Percentiles rank a stretch among this genome's conserved stretches.
phyloP scores from a whole-genome alignment of 2,888 invertebrate genomes.

The Cerastis leucographa region DNA sequence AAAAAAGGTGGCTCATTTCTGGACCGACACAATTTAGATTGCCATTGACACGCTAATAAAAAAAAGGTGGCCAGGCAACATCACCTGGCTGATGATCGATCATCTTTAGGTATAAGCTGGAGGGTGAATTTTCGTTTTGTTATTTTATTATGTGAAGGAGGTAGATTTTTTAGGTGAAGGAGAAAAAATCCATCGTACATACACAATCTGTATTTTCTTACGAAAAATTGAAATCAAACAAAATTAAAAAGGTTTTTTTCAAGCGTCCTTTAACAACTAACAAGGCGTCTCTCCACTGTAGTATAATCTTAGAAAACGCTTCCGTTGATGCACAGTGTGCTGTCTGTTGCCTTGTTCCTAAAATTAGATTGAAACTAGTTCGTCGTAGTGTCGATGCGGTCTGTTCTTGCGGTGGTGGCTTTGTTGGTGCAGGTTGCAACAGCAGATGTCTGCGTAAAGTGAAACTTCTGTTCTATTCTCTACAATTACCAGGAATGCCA shows the following conservation, averaged over 20 bases:
- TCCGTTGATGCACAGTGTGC: not conserved
- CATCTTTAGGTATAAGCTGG: not conserved
- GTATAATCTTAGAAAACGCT: not conserved
- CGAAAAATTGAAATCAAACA: too few species aligned
- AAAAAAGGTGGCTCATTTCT: too few species aligned
- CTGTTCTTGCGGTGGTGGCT: not conserved
- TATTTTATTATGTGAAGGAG: too few species aligned
- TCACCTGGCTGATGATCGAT: not conserved
- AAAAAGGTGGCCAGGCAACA: not conserved
- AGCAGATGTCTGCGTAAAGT: not conserved
- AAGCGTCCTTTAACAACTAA: not conserved
- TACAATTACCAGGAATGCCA: not conserved
- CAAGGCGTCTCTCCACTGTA: not conserved
- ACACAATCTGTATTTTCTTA: too few species aligned
- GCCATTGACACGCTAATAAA: too few species aligned
- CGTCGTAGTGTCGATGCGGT: not conserved
- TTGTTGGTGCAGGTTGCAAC: not conserved
- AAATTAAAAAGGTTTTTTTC: too few species aligned
- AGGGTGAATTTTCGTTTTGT: not conserved
- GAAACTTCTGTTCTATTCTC: not conserved
- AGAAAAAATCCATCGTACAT: too few species aligned
- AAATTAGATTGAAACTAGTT: not conserved
- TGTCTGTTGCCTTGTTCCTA: not conserved
- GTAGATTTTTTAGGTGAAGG: too few species aligned
- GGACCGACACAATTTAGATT: too few species aligned